Base-by-base conservation (phyloP, 1,140 invertebrate species). In the Meloidogyne hapla region DNA sequence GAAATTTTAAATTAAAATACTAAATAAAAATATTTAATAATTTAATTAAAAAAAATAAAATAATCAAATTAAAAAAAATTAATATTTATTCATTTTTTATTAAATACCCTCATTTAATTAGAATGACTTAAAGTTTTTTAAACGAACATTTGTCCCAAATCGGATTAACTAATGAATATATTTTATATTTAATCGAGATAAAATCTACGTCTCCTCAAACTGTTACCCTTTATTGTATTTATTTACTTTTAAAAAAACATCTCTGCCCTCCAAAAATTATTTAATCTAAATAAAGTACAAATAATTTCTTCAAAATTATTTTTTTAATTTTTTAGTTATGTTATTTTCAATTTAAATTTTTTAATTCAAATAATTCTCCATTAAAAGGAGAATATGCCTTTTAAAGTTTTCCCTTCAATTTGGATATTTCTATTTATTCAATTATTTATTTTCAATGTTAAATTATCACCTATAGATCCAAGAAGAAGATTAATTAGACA, bases 261-360 rank as follows among this genome's bases (percentile, higher is more conserved):
- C 45, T 56, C n/a, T 56, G 4, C 18, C n/a, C n/a, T 48, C 15
- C 5, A 18, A 48, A 48, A 56, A n/a, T 56, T 56, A 56, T 56
- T 56, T 56, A 56, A 56, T 56, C 48, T 56, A 8, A 56, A 56
- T 56, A 56, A 56, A 56, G 48, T 56, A 56, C 48, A n/a, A n/a
- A n/a, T n/a, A 56, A n/a, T 8, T 5, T n/a, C n/a, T n/a, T 8
- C 15, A 48, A 48, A 5, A 48, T n/a, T 56, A n/a, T 56, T 56
- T n/a, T n/a, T n/a, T 56, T 56, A 33, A 33, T 48, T 56, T 56
- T 56, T 56, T 5, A 56, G 48, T 6, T n/a, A 56, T 56, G 48
- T 15, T 48, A 18, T 15, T 48, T 15, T 15, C 2, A 18, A n/a
- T 56, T n/a, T 5, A 56, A n/a, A 5, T n/a, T n/a, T n/a, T 56